Base-by-base conservation (phyloP, 1,140 invertebrate species). In the Zaprionus ornatus region DNA sequence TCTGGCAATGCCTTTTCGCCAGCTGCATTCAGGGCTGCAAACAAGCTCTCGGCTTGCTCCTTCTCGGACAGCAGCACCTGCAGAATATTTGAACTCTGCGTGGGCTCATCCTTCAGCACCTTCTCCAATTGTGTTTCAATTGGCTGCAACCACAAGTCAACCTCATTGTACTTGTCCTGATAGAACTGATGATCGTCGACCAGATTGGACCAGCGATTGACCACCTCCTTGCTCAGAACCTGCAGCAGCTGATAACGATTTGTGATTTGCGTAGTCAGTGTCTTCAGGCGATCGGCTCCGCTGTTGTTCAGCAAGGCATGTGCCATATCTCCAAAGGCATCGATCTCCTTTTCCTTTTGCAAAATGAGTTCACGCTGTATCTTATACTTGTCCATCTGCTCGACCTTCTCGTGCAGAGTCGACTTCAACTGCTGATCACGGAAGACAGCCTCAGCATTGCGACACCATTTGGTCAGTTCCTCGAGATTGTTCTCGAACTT, bases 1-100 rank as follows among this genome's bases (percentile, higher is more conserved):
- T 98, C 97, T 0, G 97, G 97, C 73, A 97, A 95, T 25, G 99
- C 95, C 91, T 96, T 96, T 86, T 99, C 98, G 4, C 97, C 97
- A 15, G 96, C 93, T 5, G 95, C 93, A 4, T 95, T 95, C 1
- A 98, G 84, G 15, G 95, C 94, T 27, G 94, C 94, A 45, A 99
- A 94, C 82, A 96, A 96, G 78, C 96, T 95, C 69, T 96, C 95
- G 12, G 96, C 97, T 92, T 98, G 96, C 74, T 99, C 97, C 70
- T 95, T 95, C 90, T 98, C 97, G 7, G 96, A 93, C 25, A 97
- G 91, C 23, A 99, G 93, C n/a, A 96, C 94, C 93, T 98, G 95
- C 13, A 98, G 87, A 3, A 92, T 92, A 71, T 95, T 94, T 45
- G 94, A 93, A 35, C 92, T 93, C 82, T 94, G 93, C 59, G 94